phyloP scores from a whole-genome alignment of 2,888 invertebrate species.

The Gasteruption jaculator region DNA sequence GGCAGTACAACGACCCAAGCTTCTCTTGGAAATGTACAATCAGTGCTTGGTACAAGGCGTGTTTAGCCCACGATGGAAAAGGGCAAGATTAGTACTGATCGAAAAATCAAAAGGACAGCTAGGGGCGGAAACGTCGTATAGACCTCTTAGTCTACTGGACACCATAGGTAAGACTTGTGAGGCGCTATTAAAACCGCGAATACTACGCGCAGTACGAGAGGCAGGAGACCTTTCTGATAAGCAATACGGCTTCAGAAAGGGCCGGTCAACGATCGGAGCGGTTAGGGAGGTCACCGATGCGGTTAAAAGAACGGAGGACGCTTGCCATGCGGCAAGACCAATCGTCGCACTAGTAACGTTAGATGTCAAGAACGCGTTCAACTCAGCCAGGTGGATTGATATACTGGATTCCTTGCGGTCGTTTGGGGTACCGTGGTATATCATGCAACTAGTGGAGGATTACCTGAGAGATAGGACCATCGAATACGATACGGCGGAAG shows the following conservation, averaged over 20 bases:
- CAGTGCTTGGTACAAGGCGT: conserved; percentile 9
- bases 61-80: conserved; percentile 23
- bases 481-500: conserved; percentile 14
- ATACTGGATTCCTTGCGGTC: conserved; percentile 18
- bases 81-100: conserved; percentile 20
- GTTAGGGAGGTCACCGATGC: conserved; percentile 16
- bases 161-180: conserved; percentile 28
- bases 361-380: conserved; percentile 21
- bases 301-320: conserved; percentile 8
- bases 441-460: conserved; percentile 16
- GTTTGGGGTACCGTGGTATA: conserved; percentile 22
- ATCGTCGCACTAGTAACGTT: conserved; percentile 21
- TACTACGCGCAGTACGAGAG: conserved; percentile 20
- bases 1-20: no score
- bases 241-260: conserved; percentile 15
- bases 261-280: conserved; percentile 22
- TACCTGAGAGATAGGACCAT: conserved; percentile 20
- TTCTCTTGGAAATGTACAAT: no score
- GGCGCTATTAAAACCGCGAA: conserved; percentile 25
- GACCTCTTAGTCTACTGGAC: conserved; percentile 33
- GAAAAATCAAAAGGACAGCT: conserved; percentile 15
- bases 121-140: conserved; percentile 17
- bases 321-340: conserved; percentile 14
- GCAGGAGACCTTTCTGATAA: conserved; percentile 9
- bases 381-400: conserved; percentile 21